These are phyloP conservation scores for Pollimyrus isidori DNA, from an alignment of 2,113 vertebrate species.

Conservation along the genomic window DNA sequence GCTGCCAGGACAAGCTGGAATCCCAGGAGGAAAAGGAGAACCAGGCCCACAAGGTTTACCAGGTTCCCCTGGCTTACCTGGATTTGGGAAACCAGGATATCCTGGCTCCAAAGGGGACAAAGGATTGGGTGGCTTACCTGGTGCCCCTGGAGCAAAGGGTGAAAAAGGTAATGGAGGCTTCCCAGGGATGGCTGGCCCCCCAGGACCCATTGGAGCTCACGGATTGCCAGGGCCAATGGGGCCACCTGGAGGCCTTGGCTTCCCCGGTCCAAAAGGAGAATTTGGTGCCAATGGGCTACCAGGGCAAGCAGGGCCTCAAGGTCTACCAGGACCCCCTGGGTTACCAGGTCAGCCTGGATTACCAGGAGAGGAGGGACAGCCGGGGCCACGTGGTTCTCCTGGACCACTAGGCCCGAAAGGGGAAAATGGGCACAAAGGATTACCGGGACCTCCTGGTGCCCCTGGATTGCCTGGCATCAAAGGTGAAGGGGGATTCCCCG, in stretches of 20 bases:
- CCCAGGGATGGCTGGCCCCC: slow-evolving; percentile 73
- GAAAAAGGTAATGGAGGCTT: slow-evolving; percentile 78
- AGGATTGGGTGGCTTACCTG: slow-evolving; percentile 71
- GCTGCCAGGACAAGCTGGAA: slow-evolving; percentile 78
- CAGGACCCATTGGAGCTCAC: slow-evolving; percentile 71
- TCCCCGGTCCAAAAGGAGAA: slow-evolving; percentile 84
- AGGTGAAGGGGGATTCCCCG: slow-evolving; percentile 70
- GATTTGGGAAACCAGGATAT: slow-evolving; percentile 84
- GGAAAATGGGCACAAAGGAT: slow-evolving; percentile 76
- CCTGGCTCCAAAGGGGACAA: slow-evolving; percentile 84
- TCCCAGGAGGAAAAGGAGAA: slow-evolving; percentile 82
- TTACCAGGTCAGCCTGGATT: slow-evolving; percentile 81
- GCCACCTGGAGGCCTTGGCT: slow-evolving; percentile 69
- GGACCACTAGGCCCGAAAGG: slow-evolving; percentile 81
- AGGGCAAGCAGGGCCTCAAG: slow-evolving; percentile 75
- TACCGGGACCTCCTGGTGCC: slow-evolving; percentile 70
- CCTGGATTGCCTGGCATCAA: slow-evolving; percentile 74
- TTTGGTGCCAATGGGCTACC: slow-evolving; percentile 70
- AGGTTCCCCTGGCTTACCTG: slow-evolving; percentile 79
- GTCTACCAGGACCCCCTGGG: slow-evolving; percentile 74
- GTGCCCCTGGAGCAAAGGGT: slow-evolving; percentile 74
- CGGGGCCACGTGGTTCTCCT: slow-evolving; percentile 74
- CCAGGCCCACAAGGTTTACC: slow-evolving; percentile 80
- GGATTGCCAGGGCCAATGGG: slow-evolving; percentile 77
- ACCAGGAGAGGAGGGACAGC: slow-evolving; percentile 76